These are phyloP conservation scores for Artemia sinica DNA, from an alignment of 2,888 invertebrate species.

Conservation along the genomic window DNA sequence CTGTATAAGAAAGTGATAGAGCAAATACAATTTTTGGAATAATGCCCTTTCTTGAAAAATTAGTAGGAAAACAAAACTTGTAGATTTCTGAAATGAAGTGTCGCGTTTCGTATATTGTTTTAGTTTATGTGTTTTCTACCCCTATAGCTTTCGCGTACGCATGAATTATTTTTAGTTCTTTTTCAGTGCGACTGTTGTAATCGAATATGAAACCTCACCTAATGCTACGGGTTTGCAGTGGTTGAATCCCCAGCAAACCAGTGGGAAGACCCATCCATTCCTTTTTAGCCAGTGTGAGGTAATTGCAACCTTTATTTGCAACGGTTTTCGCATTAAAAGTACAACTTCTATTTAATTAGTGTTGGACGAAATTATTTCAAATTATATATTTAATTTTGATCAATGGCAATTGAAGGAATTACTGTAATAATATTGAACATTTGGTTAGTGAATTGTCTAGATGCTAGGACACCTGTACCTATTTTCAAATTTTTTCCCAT, in stretches of 20 bases:
- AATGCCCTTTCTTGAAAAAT: too few species aligned
- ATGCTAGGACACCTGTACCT: too few species aligned
- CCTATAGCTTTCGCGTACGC: background rate
- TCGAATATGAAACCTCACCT: slow-evolving; percentile 57
- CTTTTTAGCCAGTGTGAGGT: slow-evolving; percentile 67
- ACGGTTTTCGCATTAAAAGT: too few species aligned
- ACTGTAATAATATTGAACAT: too few species aligned
- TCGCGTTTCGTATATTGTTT: slow-evolving; percentile 14
- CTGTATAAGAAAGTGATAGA: too few species aligned
- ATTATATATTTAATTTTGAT: slow-evolving; percentile 14
- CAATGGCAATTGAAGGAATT: too few species aligned
- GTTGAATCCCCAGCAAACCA: slow-evolving; percentile 67
- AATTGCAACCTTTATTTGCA: slow-evolving; percentile 23
- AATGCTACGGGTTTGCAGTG: slow-evolving; percentile 74
- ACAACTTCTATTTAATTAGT: background rate
- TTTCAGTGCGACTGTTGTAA: slow-evolving; percentile 26
- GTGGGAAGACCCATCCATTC: slow-evolving; percentile 67
- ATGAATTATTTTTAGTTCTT: slow-evolving; percentile 8
- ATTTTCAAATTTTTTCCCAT: too few species aligned
- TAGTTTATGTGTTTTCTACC: background rate
- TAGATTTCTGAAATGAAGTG: slow-evolving; percentile 23
- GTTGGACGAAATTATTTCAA: background rate
- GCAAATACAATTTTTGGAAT: too few species aligned
- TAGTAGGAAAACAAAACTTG: too few species aligned
- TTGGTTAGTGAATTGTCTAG: too few species aligned